A percentile compares a stretch with the other conserved stretches of the same genome.
phyloP scores from a whole-genome alignment of 2,113 vertebrate species.

The Dinomys branickii region DNA sequence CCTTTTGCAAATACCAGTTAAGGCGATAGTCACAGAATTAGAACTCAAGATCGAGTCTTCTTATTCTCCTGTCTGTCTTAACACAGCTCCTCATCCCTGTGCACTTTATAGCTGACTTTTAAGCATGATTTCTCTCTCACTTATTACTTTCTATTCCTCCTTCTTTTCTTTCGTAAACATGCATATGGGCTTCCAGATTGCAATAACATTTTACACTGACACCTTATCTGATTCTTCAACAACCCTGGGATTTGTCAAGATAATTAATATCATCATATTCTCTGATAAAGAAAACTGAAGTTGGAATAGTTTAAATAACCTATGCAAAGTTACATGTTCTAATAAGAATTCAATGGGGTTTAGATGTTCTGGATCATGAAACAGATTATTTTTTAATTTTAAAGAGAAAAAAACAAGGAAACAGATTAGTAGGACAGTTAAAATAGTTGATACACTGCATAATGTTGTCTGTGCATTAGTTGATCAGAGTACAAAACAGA shows the following conservation, averaged over 20 bases:
- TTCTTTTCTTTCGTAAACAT: background rate
- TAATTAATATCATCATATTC: background rate
- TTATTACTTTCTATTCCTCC: background rate
- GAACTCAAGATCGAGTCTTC: background rate
- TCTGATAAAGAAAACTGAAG: slow-evolving; percentile 18
- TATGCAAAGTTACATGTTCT: background rate
- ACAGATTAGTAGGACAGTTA: too few relatives aligned
- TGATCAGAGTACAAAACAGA: too few relatives aligned
- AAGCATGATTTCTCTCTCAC: background rate
- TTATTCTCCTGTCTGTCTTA: background rate
- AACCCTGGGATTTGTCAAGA: background rate
- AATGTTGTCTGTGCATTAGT: too few relatives aligned
- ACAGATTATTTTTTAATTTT: background rate
- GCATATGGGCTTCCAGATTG: background rate
- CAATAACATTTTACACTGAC: background rate
- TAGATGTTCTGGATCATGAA: background rate
- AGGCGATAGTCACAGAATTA: background rate
- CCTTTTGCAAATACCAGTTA: background rate
- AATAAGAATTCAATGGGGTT: background rate
- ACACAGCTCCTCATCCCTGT: background rate
- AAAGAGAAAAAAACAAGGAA: too few relatives aligned
- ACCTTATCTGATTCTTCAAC: background rate
- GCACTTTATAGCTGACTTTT: background rate
- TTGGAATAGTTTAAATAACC: background rate
- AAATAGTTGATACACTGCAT: too few relatives aligned